Evolutionary conservation across 1,140 invertebrate species (phyloP).

Genomic region (Drosophila melanogaster): Release_6_plus_ISO1_MT NT_033777.3:29443501-29444000

Average conservation of each 20-base stretch:
- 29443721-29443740: neutral
- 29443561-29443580: constrained; percentile 28
- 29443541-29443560: constrained; percentile 36
- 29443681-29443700: constrained; percentile 15
- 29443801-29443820: neutral
- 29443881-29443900: constrained; percentile 4
- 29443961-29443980: constrained; percentile 25
- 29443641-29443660: constrained; percentile 33
- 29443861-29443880: neutral
- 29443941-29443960: constrained; percentile 37
- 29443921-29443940: constrained; percentile 38
- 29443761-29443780: neutral
- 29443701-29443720: constrained; percentile 13
- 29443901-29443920: constrained; percentile 12
- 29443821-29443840: too few species aligned
- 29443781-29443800: neutral
- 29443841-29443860: too few species aligned
- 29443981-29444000: constrained; percentile 23
- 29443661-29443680: constrained; percentile 1
- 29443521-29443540: constrained; percentile 12
- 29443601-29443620: constrained; percentile 22
- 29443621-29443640: constrained; percentile 61
- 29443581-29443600: constrained; percentile 56
- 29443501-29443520: constrained; percentile 3
- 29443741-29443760: neutral